Evolutionary conservation across 2,113 vertebrate species (phyloP).

Genomic region (Chauna torquata): DNA sequence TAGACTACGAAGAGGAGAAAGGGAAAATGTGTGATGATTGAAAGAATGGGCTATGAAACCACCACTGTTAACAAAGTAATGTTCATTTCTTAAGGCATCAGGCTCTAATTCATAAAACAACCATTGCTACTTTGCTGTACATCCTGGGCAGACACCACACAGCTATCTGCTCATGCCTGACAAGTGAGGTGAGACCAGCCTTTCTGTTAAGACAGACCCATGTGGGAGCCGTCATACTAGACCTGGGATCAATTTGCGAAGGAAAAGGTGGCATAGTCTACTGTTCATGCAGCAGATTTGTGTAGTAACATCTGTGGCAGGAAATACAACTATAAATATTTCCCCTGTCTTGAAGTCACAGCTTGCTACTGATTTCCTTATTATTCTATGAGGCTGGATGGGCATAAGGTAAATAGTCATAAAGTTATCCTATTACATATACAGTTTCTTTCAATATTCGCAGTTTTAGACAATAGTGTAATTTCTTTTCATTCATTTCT

Average conservation of each 20-base stretch:
- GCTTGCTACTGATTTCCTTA: conserved; percentile 7
- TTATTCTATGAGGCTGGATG: conserved; percentile 2
- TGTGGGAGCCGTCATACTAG: background rate
- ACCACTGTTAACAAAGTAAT: background rate
- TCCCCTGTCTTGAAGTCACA: background rate
- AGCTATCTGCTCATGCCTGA: background rate
- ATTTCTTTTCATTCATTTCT: conserved; percentile 52
- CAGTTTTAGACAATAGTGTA: conserved; percentile 33
- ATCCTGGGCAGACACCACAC: background rate
- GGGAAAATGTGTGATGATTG: background rate
- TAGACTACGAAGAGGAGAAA: background rate
- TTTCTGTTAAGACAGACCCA: background rate
- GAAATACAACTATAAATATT: conserved; percentile 9
- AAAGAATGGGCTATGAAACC: background rate
- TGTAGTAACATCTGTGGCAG: background rate
- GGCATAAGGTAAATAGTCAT: conserved; percentile 12
- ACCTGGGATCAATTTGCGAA: background rate
- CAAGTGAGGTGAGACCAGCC: background rate
- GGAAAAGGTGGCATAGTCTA: background rate
- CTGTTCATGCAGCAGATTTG: background rate
- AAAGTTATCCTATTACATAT: conserved; percentile 27
- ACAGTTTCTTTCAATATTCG: conserved; percentile 17
- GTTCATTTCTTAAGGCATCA: background rate
- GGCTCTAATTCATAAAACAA: background rate
- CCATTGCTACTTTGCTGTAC: background rate